These are phyloP conservation scores for Botia kubotai DNA, from an alignment of 2,797 vertebrate genomes.

Conservation along the genomic window DNA sequence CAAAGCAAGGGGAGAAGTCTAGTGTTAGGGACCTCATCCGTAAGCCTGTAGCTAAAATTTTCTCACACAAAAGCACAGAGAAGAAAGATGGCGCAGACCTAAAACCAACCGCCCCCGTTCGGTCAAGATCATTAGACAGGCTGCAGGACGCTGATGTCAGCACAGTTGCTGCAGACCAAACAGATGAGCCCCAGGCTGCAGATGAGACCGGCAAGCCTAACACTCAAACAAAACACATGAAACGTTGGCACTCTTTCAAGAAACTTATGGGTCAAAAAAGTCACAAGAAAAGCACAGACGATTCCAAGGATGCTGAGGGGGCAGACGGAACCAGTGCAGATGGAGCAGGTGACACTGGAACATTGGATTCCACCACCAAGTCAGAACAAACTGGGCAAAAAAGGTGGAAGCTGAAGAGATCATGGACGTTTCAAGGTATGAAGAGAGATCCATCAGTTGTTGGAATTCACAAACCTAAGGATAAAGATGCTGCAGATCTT, in stretches of 20 bases:
- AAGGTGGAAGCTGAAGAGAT: slow-evolving; percentile 83
- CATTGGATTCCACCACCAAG: slow-evolving; percentile 75
- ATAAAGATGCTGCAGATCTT: slow-evolving; percentile 73
- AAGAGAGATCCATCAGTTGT: slow-evolving; percentile 81
- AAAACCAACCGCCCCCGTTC: slow-evolving; percentile 69
- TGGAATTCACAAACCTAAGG: slow-evolving; percentile 77
- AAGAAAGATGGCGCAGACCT: slow-evolving; percentile 77
- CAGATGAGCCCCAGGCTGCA: slow-evolving; percentile 58
- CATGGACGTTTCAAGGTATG: slow-evolving; percentile 85
- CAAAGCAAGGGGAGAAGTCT: slow-evolving; percentile 76
- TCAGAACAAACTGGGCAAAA: slow-evolving; percentile 78
- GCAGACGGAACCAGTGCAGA: slow-evolving; percentile 67
- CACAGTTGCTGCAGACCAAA: slow-evolving; percentile 68
- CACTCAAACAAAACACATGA: slow-evolving; percentile 76
- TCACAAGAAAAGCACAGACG: slow-evolving; percentile 77
- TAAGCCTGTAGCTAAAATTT: slow-evolving; percentile 81
- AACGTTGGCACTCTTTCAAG: slow-evolving; percentile 85
- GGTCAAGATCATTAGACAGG: slow-evolving; percentile 81
- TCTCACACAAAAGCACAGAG: slow-evolving; percentile 81
- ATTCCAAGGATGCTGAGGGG: slow-evolving; percentile 73
- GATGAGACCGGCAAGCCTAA: slow-evolving; percentile 72
- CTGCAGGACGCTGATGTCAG: slow-evolving; percentile 77
- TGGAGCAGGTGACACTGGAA: slow-evolving; percentile 75
- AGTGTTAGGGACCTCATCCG: slow-evolving; percentile 80
- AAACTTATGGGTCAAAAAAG: slow-evolving; percentile 83